Percentiles rank a stretch among this genome's conserved stretches.
Evolutionary conservation across 2,113 vertebrate genomes (phyloP).

Genomic region (Pseudorectes ferrugineus): DNA sequence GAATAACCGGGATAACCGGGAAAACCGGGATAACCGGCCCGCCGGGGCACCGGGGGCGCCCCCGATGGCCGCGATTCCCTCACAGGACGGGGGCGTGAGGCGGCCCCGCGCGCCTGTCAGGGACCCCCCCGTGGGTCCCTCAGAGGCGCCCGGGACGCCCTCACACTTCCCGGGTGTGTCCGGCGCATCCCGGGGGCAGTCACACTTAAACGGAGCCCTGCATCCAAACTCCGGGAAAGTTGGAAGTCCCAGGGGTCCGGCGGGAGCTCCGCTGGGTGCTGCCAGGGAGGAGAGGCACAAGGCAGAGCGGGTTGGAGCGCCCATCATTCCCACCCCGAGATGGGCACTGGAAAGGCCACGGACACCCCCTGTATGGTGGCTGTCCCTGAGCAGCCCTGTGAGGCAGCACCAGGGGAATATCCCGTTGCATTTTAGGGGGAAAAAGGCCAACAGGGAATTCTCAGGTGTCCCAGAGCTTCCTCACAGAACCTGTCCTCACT

Average conservation of each 20-base stretch:
- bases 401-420: background rate
- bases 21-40: background rate
- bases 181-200: background rate
- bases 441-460: background rate
- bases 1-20: background rate
- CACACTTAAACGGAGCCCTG: background rate
- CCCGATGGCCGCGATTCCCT: background rate
- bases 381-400: background rate
- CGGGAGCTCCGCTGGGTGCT: background rate
- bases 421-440: rapidly evolving
- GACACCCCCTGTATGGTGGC: too few species aligned
- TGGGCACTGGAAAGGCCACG: background rate
- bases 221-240: background rate
- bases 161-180: background rate
- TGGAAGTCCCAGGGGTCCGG: background rate
- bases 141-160: background rate
- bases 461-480: background rate
- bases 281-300: background rate
- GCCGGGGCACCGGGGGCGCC: background rate
- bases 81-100: background rate
- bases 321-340: background rate
- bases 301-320: background rate
- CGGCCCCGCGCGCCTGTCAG: background rate
- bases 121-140: background rate
- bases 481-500: too few species aligned